Evolutionary conservation across 2,888 invertebrate genomes (phyloP).

Genomic region (Drosophila longiperda): DNA sequence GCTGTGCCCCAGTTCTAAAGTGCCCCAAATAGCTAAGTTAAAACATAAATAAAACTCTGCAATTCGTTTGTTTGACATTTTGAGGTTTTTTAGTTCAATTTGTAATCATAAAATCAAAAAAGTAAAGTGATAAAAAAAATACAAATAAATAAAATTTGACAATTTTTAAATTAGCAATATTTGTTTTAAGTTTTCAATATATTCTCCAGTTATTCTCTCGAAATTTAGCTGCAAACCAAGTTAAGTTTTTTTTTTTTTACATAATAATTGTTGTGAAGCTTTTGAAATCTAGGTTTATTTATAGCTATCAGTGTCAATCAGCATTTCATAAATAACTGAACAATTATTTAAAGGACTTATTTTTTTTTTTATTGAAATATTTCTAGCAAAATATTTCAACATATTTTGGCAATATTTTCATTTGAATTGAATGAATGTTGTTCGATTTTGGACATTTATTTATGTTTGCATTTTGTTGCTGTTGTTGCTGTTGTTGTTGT

Average conservation of each 20-base stretch:
- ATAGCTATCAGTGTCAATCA: neutral
- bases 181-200: too few species aligned
- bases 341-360: neutral
- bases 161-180: neutral
- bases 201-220: neutral
- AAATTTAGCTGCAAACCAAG: too few species aligned
- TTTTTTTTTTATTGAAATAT: neutral
- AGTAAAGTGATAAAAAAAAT: too few species aligned
- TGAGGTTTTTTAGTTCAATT: neutral
- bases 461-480: constrained; percentile 1
- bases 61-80: neutral
- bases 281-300: neutral
- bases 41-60: neutral
- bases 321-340: neutral
- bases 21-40: neutral
- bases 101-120: too few species aligned
- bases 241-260: too few species aligned
- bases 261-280: neutral
- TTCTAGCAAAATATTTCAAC: neutral
- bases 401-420: neutral
- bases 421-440: constrained; percentile 9
- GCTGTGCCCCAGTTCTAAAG: too few species aligned
- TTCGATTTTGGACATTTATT: constrained; percentile 1
- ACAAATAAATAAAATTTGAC: neutral
- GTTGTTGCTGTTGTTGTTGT: constrained; percentile 18